These are phyloP conservation scores for Leptocoma aspasia DNA, from an alignment of 2,113 vertebrate genomes.

Conservation along the genomic window DNA sequence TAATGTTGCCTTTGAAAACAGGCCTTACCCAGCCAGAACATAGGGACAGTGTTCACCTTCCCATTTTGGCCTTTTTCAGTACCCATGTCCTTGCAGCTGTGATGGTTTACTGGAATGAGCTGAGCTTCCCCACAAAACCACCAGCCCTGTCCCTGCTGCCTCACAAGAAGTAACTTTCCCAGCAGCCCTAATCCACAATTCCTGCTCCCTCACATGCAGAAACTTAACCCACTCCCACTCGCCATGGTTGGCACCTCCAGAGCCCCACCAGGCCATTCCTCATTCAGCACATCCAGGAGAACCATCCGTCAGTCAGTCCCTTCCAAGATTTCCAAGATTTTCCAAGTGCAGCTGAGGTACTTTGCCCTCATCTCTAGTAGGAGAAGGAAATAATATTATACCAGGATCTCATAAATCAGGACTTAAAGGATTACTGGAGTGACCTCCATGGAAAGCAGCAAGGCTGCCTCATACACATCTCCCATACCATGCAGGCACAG, in stretches of 20 bases:
- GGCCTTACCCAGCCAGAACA: background rate
- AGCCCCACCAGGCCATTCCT: background rate
- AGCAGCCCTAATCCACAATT: background rate
- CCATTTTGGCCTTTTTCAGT: background rate
- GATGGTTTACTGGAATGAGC: background rate
- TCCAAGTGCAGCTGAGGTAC: background rate
- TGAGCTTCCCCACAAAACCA: background rate
- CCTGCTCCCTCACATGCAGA: background rate
- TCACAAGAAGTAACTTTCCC: background rate
- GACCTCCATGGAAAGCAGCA: background rate
- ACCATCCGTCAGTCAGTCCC: background rate
- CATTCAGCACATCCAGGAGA: background rate
- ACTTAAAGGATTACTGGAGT: background rate
- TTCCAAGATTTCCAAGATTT: too few relatives aligned
- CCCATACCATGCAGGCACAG: rapidly evolving
- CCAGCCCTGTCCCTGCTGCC: background rate
- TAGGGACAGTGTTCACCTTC: background rate
- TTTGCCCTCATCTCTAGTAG: background rate
- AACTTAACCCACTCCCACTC: background rate
- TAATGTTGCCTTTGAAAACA: constrained; percentile 65
- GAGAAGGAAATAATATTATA: background rate
- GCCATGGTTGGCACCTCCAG: rapidly evolving
- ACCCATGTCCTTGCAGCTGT: background rate
- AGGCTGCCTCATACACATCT: background rate
- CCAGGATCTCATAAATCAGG: background rate